A percentile compares a stretch with the other conserved stretches of the same genome.
Evolutionary conservation across 2,888 invertebrate species (phyloP).

Genomic region (Itoplectis maculator): DNA sequence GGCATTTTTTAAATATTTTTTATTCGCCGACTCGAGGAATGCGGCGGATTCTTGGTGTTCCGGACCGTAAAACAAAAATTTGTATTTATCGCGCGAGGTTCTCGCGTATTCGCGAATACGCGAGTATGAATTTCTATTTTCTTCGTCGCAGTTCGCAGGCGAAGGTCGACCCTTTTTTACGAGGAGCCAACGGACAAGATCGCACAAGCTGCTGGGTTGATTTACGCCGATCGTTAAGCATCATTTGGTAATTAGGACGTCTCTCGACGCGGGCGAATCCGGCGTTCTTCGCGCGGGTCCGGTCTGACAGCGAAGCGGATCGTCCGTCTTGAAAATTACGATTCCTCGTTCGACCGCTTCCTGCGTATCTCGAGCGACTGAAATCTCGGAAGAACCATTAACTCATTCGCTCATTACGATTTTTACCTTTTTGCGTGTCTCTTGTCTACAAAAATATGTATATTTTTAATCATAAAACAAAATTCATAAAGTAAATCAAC

Average conservation of each 20-base stretch:
- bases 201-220: constrained; percentile 40
- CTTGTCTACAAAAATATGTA: not conserved
- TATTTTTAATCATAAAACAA: not conserved
- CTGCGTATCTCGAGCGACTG: not conserved
- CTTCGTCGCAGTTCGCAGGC: not conserved
- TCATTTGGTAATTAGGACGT: constrained; percentile 58
- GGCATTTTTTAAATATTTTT: constrained; percentile 11
- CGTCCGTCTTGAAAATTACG: not conserved
- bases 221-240: constrained; percentile 64
- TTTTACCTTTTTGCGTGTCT: too few relatives aligned
- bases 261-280: constrained; percentile 40
- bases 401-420: not conserved
- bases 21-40: constrained; percentile 18
- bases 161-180: constrained; percentile 30
- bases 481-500: constrained; percentile 2
- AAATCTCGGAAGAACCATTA: constrained; percentile 16
- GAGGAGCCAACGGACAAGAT: constrained; percentile 39
- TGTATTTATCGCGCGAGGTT: not conserved
- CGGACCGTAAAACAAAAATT: too few relatives aligned
- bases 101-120: not conserved
- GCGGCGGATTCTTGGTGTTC: not conserved
- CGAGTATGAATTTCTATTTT: too few relatives aligned
- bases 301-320: not conserved
- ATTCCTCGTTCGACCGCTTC: not conserved
- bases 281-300: not conserved